phyloP scores from a whole-genome alignment of 1,140 invertebrate genomes.

The Penaeus chinensis region DNA sequence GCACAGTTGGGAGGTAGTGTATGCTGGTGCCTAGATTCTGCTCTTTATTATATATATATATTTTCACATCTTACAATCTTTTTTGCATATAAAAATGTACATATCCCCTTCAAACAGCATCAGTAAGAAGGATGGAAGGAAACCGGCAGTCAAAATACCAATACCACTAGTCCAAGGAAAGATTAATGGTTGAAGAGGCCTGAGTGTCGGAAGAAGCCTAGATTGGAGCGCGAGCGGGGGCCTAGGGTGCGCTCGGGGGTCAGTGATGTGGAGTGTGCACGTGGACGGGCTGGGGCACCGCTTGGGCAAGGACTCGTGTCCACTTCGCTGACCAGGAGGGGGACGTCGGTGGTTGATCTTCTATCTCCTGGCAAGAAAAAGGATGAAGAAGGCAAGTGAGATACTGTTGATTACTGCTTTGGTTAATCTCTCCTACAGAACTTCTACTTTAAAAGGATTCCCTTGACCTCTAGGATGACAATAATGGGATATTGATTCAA shows the following conservation, averaged over 20 bases:
- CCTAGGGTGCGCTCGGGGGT: slow-evolving; percentile 51
- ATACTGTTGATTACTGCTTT: too few species aligned
- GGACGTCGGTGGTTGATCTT: slow-evolving; percentile 39
- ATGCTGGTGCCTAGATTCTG: too few species aligned
- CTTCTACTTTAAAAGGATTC: too few species aligned
- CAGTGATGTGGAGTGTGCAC: slow-evolving; percentile 52
- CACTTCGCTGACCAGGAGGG: slow-evolving; percentile 29
- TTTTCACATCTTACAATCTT: too few species aligned
- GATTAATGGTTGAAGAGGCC: slow-evolving; percentile 49
- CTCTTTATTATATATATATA: too few species aligned
- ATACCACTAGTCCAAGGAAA: neutral
- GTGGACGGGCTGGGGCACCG: slow-evolving; percentile 31
- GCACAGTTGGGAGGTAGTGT: too few species aligned
- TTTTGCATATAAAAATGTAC: too few species aligned
- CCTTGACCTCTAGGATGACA: too few species aligned
- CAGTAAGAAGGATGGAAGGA: neutral
- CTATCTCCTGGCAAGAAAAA: slow-evolving; percentile 24
- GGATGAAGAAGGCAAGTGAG: too few species aligned
- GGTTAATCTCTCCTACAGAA: too few species aligned
- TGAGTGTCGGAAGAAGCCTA: slow-evolving; percentile 53
- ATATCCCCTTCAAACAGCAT: neutral
- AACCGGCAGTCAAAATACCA: neutral
- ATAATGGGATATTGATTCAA: too few species aligned
- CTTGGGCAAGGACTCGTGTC: slow-evolving; percentile 37
- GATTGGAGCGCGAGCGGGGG: slow-evolving; percentile 46